These are phyloP conservation scores for Rostratula benghalensis DNA, from an alignment of 2,113 vertebrate genomes.

Conservation along the genomic window DNA sequence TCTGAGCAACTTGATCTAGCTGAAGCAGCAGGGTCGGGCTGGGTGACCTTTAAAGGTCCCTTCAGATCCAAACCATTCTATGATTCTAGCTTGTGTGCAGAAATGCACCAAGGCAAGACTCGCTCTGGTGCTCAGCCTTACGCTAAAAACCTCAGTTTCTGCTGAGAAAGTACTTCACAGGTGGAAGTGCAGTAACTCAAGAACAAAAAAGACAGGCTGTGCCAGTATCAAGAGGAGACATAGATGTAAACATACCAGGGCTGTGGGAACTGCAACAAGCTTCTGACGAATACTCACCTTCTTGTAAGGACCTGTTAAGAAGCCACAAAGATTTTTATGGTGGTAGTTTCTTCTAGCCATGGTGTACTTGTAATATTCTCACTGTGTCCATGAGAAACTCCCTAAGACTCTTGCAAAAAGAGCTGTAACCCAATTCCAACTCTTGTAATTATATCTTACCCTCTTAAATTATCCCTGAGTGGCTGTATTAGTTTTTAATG, in stretches of 20 bases:
- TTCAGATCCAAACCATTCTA: neutral
- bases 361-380: neutral
- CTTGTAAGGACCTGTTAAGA: slow-evolving; percentile 53
- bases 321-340: slow-evolving; percentile 27
- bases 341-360: slow-evolving; percentile 20
- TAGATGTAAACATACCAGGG: neutral
- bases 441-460: neutral
- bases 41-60: neutral
- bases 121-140: neutral
- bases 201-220: slow-evolving; percentile 3
- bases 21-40: neutral
- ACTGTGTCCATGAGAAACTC: slow-evolving; percentile 25
- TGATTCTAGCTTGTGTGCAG: neutral
- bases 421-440: neutral
- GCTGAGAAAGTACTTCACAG: neutral
- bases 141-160: neutral
- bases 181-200: neutral
- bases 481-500: slow-evolving; percentile 21
- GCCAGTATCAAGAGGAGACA: neutral
- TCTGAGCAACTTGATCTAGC: neutral
- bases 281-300: slow-evolving; percentile 12
- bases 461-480: neutral
- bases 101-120: neutral
- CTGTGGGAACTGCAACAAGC: slow-evolving; percentile 21
- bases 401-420: neutral